These are phyloP conservation scores for Formica aserva DNA, from an alignment of 2,888 invertebrate genomes.

Conservation along the genomic window DNA sequence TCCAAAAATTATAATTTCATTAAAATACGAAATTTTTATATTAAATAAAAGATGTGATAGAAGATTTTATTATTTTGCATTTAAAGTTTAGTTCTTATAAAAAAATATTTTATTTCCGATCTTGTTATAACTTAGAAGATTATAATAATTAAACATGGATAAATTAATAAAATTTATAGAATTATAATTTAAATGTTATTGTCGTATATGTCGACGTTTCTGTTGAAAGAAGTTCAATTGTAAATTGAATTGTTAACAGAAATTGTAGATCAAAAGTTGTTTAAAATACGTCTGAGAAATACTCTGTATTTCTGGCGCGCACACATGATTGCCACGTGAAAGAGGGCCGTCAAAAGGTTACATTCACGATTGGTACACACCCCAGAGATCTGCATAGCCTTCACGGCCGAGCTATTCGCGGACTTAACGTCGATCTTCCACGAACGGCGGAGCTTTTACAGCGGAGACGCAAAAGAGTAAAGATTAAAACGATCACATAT, in stretches of 20 bases:
- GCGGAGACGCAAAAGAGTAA: background rate
- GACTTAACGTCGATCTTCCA: constrained; percentile 19
- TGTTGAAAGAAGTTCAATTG: background rate
- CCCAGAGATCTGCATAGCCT: constrained; percentile 40
- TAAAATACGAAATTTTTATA: background rate
- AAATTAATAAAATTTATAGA: background rate
- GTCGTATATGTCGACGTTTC: background rate
- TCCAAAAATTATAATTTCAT: background rate
- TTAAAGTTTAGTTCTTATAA: background rate
- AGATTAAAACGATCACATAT: background rate
- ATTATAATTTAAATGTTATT: background rate
- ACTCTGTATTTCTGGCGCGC: constrained; percentile 2
- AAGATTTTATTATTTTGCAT: background rate
- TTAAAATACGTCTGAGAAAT: background rate
- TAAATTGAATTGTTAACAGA: background rate
- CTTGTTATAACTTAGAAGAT: background rate
- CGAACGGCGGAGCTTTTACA: background rate
- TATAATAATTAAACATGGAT: background rate
- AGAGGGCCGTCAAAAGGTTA: constrained; percentile 47
- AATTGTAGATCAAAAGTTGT: background rate
- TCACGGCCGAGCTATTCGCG: constrained; percentile 33
- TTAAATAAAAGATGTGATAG: background rate
- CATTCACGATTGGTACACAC: constrained; percentile 43
- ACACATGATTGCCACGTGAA: constrained; percentile 21
- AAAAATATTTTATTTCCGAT: background rate